These are phyloP conservation scores for Scaptomyza tumidula DNA, from an alignment of 2,888 invertebrate genomes.

Conservation along the genomic window DNA sequence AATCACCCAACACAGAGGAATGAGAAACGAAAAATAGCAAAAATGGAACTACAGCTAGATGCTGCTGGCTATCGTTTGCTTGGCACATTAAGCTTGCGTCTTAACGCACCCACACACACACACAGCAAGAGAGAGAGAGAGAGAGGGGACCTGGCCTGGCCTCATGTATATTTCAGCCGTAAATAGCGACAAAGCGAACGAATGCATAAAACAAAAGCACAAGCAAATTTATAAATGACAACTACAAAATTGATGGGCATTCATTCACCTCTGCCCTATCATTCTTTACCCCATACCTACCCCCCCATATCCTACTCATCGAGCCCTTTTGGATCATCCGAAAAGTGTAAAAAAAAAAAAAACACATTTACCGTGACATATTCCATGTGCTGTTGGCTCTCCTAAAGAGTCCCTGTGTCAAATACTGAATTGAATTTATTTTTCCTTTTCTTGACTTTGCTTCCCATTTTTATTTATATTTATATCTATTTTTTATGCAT, in stretches of 20 bases:
- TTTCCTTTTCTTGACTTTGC: slow-evolving; percentile 8
- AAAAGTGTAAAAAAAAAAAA: slow-evolving; percentile 7
- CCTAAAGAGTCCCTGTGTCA: slow-evolving; percentile 47
- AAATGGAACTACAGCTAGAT: slow-evolving; percentile 21
- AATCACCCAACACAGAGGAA: not conserved
- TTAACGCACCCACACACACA: slow-evolving; percentile 21
- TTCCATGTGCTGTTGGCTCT: slow-evolving; percentile 33
- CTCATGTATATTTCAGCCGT: slow-evolving; percentile 55
- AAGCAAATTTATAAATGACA: slow-evolving; percentile 74
- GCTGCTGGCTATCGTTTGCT: slow-evolving; percentile 24
- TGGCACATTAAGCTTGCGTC: slow-evolving; percentile 62
- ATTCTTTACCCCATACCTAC: not conserved
- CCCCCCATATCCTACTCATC: not conserved
- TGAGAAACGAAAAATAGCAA: not conserved
- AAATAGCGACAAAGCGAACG: slow-evolving; percentile 48
- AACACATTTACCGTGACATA: slow-evolving; percentile 42
- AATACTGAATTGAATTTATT: slow-evolving; percentile 58
- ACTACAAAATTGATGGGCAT: slow-evolving; percentile 62
- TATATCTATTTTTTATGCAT: not conserved
- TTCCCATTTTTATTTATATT: not conserved
- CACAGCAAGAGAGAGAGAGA: not conserved
- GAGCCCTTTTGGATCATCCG: slow-evolving; percentile 6
- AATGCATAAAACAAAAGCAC: slow-evolving; percentile 66
- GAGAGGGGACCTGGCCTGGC: slow-evolving; percentile 4
- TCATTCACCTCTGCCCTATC: slow-evolving; percentile 16